A percentile compares a stretch with the other conserved stretches of the same genome.
Conservation (phyloP, 2,797 vertebrate genomes). For the Ispidina lecontei region DNA sequence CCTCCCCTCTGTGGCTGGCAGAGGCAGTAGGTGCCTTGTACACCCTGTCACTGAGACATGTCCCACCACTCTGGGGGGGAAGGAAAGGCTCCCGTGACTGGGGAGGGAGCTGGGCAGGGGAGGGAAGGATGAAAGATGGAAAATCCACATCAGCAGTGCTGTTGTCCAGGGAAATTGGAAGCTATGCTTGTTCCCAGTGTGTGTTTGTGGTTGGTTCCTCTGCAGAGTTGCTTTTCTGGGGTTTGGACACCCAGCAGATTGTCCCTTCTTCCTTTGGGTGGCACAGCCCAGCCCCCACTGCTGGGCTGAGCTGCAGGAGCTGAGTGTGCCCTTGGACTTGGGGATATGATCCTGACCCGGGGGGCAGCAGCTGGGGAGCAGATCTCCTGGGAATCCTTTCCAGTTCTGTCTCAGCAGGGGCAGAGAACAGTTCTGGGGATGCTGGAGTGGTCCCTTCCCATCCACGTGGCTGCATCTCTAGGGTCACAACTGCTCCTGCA, state of each 20-base stretch:
- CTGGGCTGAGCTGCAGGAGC: not conserved
- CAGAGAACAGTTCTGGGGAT: not conserved
- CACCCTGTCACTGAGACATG: not conserved
- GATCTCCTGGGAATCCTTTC: not conserved
- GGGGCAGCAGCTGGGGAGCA: not conserved
- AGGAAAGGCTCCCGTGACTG: not conserved
- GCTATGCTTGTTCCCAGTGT: not conserved
- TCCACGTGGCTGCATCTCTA: not conserved
- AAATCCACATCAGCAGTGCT: not conserved
- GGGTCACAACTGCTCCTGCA: not conserved
- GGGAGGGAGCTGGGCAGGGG: not conserved
- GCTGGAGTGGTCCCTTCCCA: not conserved
- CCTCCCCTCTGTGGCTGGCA: not conserved
- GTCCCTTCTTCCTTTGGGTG: not conserved
- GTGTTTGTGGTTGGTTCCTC: not conserved
- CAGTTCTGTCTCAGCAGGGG: not conserved
- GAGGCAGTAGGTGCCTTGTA: not conserved
- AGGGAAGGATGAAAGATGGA: not conserved
- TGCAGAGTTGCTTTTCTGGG: not conserved
- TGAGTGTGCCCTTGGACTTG: accelerated
- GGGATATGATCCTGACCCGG: not conserved
- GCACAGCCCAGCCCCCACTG: not conserved
- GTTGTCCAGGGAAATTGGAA: not conserved
- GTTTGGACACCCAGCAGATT: not conserved
- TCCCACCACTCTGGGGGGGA: not conserved